Evolutionary conservation across 2,888 invertebrate genomes (phyloP), one percentile per base, ranked within the genome.

Genomic region (Rapana venosa): DNA sequence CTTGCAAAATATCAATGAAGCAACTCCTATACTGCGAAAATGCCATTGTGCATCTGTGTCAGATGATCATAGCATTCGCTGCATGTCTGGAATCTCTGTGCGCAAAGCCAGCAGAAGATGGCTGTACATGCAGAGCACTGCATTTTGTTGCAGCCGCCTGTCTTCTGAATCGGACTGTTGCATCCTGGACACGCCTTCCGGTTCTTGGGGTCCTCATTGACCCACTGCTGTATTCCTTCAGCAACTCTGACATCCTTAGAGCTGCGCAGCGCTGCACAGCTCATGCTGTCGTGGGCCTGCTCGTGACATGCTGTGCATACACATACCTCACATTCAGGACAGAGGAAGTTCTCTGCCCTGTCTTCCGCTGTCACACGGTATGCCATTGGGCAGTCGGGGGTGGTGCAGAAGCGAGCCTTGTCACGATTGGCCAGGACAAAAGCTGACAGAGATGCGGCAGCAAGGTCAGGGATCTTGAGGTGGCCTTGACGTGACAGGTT

Each of bases 31-130:
- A 26, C 30, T 1, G 56, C 89, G 30, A 83, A 74, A 79, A 92
- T 90, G 0, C 92, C 91, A 66, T 92, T 92, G 90, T 94, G 94
- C 5, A 26, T 77, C 32, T 66, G 79, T 0, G 11, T 11, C 61
- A 94, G 90, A 90, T 95, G 95, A 15, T 92, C 93, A 88, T 95
- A 95, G 79, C 94, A 94, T 6, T 89, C 90, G 13, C 81, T 35
- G 11, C 87, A 84, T 56, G 88, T 70, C 1, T 8, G 15, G 86
- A 93, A 95, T 15, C 89, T 90, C 47, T 90, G 83, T 79, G 93
- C 90, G 90, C 95, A 95, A 0, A 92, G 61, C 95, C 95, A 95
- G 90, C 95, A 95, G 56, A 95, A 94, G 90, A 94, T 92, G 0
- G 90, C 88, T 6, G 91, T 91, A 92, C 95, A 95, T 13, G 87